Evolutionary conservation across 2,113 vertebrate species (phyloP).

Genomic region (Mesitornis unicolor): DNA sequence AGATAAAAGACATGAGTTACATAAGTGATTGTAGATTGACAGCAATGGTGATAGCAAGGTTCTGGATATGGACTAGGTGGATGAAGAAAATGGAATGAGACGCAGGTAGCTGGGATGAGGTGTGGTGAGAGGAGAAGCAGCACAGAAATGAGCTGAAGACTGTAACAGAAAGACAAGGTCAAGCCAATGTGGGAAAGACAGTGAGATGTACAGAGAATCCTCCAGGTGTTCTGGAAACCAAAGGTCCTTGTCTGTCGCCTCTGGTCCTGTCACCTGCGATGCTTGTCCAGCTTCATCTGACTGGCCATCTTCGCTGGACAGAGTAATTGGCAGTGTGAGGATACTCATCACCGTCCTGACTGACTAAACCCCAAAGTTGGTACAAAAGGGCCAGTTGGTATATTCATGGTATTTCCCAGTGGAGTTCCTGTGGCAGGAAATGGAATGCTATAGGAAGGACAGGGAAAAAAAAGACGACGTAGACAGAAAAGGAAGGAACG

Average conservation of each 20-base stretch:
- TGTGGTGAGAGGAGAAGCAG: background rate
- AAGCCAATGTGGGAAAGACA: background rate
- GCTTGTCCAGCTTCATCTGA: background rate
- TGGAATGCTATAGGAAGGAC: background rate
- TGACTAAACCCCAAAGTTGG: background rate
- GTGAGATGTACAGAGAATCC: background rate
- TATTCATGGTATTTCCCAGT: background rate
- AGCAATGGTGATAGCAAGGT: background rate
- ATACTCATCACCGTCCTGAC: background rate
- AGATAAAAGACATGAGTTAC: background rate
- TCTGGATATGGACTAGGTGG: too few species aligned
- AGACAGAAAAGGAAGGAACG: background rate
- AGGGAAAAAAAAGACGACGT: background rate
- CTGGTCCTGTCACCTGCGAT: background rate
- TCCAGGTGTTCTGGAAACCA: background rate
- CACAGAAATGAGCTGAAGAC: background rate
- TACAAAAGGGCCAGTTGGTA: background rate
- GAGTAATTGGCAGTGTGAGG: background rate
- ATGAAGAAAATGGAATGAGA: background rate
- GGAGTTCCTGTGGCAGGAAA: background rate
- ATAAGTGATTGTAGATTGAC: background rate
- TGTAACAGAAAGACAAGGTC: background rate
- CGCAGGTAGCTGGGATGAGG: background rate
- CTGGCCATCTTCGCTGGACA: background rate
- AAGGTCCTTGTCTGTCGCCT: background rate